These are phyloP conservation scores for Megaptera novaeangliae DNA, from an alignment of 2,113 vertebrate species.

Conservation along the genomic window DNA sequence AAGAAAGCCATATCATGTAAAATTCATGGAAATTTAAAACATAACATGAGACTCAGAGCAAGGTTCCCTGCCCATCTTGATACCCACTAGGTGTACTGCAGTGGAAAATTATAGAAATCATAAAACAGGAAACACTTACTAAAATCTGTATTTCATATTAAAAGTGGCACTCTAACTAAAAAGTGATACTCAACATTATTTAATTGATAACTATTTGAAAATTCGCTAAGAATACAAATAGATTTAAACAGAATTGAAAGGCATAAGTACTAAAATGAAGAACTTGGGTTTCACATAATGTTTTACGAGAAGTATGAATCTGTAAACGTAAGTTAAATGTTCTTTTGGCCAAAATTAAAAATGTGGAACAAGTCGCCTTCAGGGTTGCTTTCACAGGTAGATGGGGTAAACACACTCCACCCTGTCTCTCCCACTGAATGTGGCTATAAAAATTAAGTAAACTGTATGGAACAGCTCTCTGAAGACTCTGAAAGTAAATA, in stretches of 20 bases:
- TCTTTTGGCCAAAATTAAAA: neutral
- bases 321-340: neutral
- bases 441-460: neutral
- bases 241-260: neutral
- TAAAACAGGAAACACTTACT: neutral
- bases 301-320: neutral
- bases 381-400: neutral
- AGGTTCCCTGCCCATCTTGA: neutral
- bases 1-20: neutral
- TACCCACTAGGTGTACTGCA: neutral
- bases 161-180: neutral
- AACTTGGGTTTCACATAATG: neutral
- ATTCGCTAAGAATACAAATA: neutral
- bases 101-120: neutral
- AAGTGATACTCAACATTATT: neutral
- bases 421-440: neutral
- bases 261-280: neutral
- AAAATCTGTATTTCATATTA: neutral
- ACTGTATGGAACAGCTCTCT: neutral
- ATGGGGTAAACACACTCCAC: no score
- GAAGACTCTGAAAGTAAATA: neutral
- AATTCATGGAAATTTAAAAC: neutral
- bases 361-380: neutral
- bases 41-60: neutral
- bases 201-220: neutral